Evolutionary conservation across 2,797 vertebrate genomes (phyloP).

Genomic region (Cryptoblepharus egeriae): DNA sequence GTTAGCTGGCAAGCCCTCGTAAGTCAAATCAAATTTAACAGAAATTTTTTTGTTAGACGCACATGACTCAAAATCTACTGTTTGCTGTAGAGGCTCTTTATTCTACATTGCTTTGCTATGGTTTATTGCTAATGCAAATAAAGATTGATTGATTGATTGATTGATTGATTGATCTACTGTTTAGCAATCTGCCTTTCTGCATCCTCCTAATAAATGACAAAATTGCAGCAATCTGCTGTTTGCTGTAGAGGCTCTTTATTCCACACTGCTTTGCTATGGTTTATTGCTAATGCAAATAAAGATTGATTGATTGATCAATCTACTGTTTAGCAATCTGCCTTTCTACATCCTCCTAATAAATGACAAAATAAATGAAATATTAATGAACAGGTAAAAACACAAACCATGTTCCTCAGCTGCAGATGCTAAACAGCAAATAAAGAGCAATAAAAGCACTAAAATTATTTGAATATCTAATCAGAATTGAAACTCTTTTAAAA

Average conservation of each 20-base stretch:
- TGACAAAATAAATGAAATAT: neutral
- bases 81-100: too few relatives aligned
- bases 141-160: too few relatives aligned
- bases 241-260: too few relatives aligned
- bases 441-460: neutral
- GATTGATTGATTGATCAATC: too few relatives aligned
- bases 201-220: neutral
- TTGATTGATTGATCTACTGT: conserved; percentile 1
- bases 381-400: neutral
- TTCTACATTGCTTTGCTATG: too few relatives aligned
- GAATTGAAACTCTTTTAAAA: neutral
- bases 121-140: too few relatives aligned
- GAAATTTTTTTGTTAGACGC: too few relatives aligned
- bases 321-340: neutral
- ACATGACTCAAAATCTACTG: too few relatives aligned
- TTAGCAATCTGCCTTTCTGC: neutral
- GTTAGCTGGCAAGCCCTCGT: too few relatives aligned
- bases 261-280: too few relatives aligned
- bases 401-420: neutral
- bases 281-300: too few relatives aligned
- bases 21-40: too few relatives aligned
- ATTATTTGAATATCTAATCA: neutral
- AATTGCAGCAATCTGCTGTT: neutral
- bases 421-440: neutral
- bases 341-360: neutral